phyloP scores from a whole-genome alignment of 1,140 invertebrate species.

The Drosophila orena region DNA sequence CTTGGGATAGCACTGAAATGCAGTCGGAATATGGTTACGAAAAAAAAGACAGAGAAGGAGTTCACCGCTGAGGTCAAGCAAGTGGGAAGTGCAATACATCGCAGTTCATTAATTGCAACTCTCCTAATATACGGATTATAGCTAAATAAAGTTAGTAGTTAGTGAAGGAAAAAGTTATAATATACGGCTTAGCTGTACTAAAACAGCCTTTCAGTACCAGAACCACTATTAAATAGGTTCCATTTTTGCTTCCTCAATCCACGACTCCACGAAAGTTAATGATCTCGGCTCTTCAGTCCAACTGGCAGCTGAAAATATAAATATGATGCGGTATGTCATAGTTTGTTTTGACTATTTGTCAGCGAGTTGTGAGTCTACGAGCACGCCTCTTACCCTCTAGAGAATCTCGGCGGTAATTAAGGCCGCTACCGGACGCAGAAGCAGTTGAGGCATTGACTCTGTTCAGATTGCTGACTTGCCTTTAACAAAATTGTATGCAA shows the following conservation, averaged over 20 bases:
- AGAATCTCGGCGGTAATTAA: slow-evolving; percentile 64
- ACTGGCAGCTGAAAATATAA: slow-evolving; percentile 59
- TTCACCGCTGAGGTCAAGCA: slow-evolving; percentile 28
- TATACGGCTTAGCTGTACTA: background rate
- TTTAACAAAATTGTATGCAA: slow-evolving; percentile 50
- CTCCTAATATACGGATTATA: too few relatives aligned
- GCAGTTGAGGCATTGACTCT: slow-evolving; percentile 31
- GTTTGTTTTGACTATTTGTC: slow-evolving; percentile 80
- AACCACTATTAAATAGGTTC: background rate
- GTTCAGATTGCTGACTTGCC: slow-evolving; percentile 48
- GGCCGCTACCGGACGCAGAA: slow-evolving; percentile 73
- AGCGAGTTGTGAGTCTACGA: slow-evolving; percentile 29
- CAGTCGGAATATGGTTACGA: background rate
- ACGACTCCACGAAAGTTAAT: slow-evolving; percentile 40
- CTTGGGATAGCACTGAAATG: slow-evolving; percentile 28
- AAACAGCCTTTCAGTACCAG: background rate
- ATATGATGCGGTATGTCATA: slow-evolving; percentile 57
- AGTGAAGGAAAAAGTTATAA: background rate
- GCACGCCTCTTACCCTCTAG: slow-evolving; percentile 61
- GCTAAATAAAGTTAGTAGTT: background rate
- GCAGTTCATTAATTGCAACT: slow-evolving; percentile 10
- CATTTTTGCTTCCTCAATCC: slow-evolving; percentile 29
- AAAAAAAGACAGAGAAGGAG: slow-evolving; percentile 1
- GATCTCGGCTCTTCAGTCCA: slow-evolving; percentile 35
- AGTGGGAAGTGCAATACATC: slow-evolving; percentile 29